phyloP scores from a whole-genome alignment of 2,888 invertebrate genomes.

The Drosophila recens region DNA sequence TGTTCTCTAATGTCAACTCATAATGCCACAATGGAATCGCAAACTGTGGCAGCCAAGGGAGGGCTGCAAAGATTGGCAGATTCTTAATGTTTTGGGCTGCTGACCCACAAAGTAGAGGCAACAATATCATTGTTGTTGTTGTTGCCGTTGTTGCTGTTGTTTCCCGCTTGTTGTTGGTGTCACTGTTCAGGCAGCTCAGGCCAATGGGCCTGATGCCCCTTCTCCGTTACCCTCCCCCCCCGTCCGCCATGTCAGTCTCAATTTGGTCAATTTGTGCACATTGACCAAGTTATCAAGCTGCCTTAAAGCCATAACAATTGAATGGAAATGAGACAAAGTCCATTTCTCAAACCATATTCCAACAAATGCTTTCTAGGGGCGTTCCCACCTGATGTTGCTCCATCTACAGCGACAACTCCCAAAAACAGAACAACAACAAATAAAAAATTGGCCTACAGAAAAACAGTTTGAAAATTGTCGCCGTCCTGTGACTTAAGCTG shows the following conservation, averaged over 20 bases:
- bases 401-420: conserved; percentile 12
- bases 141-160: conserved; percentile 36
- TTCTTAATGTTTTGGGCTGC: conserved; percentile 36
- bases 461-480: conserved; percentile 58
- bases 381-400: conserved; percentile 62
- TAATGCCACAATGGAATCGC: conserved; percentile 56
- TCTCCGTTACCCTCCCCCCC: no score
- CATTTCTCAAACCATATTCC: conserved; percentile 25
- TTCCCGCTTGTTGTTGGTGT: conserved; percentile 50
- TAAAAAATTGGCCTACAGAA: background rate
- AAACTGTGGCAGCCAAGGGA: background rate
- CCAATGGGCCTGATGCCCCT: conserved; percentile 35
- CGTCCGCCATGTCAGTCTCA: conserved; percentile 29
- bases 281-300: conserved; percentile 57
- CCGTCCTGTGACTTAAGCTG: conserved; percentile 23
- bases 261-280: conserved; percentile 63
- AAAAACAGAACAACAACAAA: conserved; percentile 3
- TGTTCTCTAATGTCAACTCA: conserved; percentile 82
- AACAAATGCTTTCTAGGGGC: conserved; percentile 59
- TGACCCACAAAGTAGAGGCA: conserved; percentile 63
- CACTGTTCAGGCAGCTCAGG: conserved; percentile 51
- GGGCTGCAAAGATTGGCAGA: background rate
- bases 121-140: conserved; percentile 34
- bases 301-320: conserved; percentile 67
- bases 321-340: conserved; percentile 55